Evolutionary conservation across 2,797 vertebrate genomes (phyloP), one percentile per base, ranked within the genome.

Genomic region (Phrynocephalus vlangalii): DNA sequence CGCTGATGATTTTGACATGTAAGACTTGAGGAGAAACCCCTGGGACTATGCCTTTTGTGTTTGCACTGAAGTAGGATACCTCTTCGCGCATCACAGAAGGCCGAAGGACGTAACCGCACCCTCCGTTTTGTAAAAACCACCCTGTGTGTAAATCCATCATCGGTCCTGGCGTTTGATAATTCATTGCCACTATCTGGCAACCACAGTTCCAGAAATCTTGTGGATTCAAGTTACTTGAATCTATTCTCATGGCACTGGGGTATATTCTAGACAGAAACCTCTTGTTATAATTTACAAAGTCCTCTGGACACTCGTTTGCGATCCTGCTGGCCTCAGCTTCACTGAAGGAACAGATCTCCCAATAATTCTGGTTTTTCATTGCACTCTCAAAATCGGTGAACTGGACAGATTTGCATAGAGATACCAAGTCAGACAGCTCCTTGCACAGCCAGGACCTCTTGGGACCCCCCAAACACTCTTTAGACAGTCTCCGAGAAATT

Each of bases 201-300:
- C 99, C 99, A 88, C 99, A 98, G 70, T 99, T 99, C 99, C 99
- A 99, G 94, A 98, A 99, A 85, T 98, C 98, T 91, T 99, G 99
- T 0, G 99, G 99, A 94, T 99, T 99, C 89, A 98, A 96, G 95
- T 99, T 99, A 95, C 99, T 99, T 72, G 99, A 99, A 94, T 99
- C 99, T 89, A 99, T 98, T 28, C 99, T 97, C 95, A 99, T 98
- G 0, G 98, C 97, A 93, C 98, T 98, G 2, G 99, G 98, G 28
- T 98, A 97, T 15, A 99, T 97, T 88, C 99, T 96, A 30, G 98
- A 99, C 33, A 99, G 96, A 91, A 97, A 98, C 87, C 96, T 98
- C 93, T 99, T 99, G 92, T 99, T 99, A 96, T 99, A 99, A 96
- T 97, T 97, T 8, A 99, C 99, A 81, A 99, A 98, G 92, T 99